Evolutionary conservation across 1,140 invertebrate genomes (phyloP).

Genomic region (Zaprionus capensis): DNA sequence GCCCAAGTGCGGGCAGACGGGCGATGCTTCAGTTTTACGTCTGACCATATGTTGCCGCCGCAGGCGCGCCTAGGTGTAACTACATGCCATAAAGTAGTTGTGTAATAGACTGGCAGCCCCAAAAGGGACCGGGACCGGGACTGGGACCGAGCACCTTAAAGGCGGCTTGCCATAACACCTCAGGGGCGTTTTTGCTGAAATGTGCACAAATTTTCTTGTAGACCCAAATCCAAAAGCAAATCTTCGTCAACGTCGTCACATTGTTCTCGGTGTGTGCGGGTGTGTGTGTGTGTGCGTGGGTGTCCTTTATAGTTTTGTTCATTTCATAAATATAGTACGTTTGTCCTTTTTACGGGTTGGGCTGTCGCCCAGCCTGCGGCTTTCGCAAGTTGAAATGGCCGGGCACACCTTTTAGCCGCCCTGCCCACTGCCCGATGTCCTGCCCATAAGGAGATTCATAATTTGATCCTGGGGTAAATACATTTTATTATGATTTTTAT

Average conservation of each 20-base stretch:
- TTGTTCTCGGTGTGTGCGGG: constrained; percentile 43
- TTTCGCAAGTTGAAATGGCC: constrained; percentile 65
- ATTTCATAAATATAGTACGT: constrained; percentile 78
- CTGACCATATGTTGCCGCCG: constrained; percentile 77
- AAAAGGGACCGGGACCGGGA: constrained; percentile 57
- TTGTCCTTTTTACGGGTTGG: constrained; percentile 69
- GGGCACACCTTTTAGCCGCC: constrained; percentile 72
- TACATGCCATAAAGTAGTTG: constrained; percentile 77
- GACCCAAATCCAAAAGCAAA: constrained; percentile 62
- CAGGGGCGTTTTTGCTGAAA: constrained; percentile 78
- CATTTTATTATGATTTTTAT: constrained; percentile 84
- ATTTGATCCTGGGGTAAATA: constrained; percentile 84
- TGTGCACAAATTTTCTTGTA: constrained; percentile 77
- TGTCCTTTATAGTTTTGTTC: constrained; percentile 79
- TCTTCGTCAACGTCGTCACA: constrained; percentile 74
- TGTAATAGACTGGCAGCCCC: constrained; percentile 68
- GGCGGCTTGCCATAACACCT: constrained; percentile 65
- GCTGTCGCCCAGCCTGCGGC: constrained; percentile 62
- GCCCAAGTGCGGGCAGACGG: no score
- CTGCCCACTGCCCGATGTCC: constrained; percentile 32
- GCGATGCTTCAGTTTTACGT: constrained; percentile 21
- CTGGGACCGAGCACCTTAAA: constrained; percentile 61
- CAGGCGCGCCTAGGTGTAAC: constrained; percentile 71
- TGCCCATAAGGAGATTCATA: constrained; percentile 80
- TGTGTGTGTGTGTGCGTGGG: constrained; percentile 26